Percentiles rank a stretch among this genome's conserved stretches.
These are phyloP conservation scores for Caenorhabditis remanei DNA, from an alignment of 1,140 invertebrate species.

Conservation along the genomic window DNA sequence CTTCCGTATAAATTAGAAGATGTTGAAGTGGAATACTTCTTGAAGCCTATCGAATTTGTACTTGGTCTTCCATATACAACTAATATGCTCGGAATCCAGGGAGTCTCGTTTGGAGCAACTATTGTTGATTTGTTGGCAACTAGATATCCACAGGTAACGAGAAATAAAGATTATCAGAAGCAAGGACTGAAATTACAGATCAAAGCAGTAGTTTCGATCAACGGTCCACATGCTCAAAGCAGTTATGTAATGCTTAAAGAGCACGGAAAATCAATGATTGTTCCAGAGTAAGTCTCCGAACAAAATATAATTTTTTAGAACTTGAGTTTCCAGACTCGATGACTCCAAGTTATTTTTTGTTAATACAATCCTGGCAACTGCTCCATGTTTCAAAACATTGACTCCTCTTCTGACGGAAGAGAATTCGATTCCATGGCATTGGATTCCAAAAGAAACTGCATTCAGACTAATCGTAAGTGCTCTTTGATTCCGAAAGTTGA, in stretches of 20 bases:
- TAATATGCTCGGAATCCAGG: slow-evolving; percentile 58
- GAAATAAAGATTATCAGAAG: neutral
- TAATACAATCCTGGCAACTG: slow-evolving; percentile 46
- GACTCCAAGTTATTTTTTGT: slow-evolving; percentile 82
- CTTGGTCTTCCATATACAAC: slow-evolving; percentile 53
- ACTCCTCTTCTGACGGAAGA: slow-evolving; percentile 6
- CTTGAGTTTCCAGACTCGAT: slow-evolving; percentile 65
- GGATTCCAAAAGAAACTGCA: slow-evolving; percentile 49
- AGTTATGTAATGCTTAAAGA: slow-evolving; percentile 58
- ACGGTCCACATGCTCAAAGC: slow-evolving; percentile 41
- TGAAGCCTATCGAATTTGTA: slow-evolving; percentile 51
- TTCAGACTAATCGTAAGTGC: slow-evolving; percentile 52
- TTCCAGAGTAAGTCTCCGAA: slow-evolving; percentile 1
- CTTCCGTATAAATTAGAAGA: slow-evolving; percentile 58
- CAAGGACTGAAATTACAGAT: slow-evolving; percentile 3
- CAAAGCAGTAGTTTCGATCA: slow-evolving; percentile 62
- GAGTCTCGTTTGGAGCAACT: slow-evolving; percentile 62
- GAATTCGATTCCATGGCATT: slow-evolving; percentile 53
- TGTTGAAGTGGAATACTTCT: slow-evolving; percentile 58
- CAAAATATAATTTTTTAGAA: neutral
- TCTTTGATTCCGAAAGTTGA: neutral
- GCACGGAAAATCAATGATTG: slow-evolving; percentile 42
- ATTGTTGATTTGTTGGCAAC: slow-evolving; percentile 60
- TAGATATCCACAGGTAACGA: slow-evolving; percentile 40
- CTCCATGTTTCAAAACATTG: slow-evolving; percentile 38